These are phyloP conservation scores for Rhabdophis nuchalis DNA, from an alignment of 2,797 vertebrate genomes.

Conservation along the genomic window DNA sequence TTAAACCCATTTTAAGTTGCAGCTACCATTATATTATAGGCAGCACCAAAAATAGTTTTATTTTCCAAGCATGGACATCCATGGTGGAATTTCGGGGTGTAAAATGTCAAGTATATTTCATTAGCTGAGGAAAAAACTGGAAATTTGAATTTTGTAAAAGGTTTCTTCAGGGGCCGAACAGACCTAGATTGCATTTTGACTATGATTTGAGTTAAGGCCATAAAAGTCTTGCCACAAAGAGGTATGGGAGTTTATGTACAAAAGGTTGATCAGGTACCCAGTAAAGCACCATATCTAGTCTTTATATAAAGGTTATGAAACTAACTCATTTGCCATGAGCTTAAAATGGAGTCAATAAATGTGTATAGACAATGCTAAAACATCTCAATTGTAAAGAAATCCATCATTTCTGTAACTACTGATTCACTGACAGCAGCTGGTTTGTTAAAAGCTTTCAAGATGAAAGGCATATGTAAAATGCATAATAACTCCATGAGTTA, in stretches of 20 bases:
- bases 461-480: conserved; percentile 44
- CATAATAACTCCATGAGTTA: conserved; percentile 53
- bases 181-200: neutral
- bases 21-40: neutral
- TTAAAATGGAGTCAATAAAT: conserved; percentile 22
- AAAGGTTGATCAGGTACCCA: neutral
- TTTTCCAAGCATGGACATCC: neutral
- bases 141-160: neutral
- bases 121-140: neutral
- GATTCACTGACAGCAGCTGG: conserved; percentile 50
- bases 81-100: neutral
- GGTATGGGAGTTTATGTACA: neutral
- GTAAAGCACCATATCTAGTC: neutral
- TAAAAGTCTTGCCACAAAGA: neutral
- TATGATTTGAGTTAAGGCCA: neutral
- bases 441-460: conserved; percentile 48
- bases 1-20: neutral
- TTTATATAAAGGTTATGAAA: conserved; percentile 2
- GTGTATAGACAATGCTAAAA: conserved; percentile 24
- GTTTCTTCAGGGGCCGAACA: neutral
- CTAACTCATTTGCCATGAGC: neutral
- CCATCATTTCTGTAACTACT: conserved; percentile 13
- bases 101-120: neutral
- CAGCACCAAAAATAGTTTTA: neutral
- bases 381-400: neutral